Evolutionary conservation across 2,888 invertebrate species (phyloP), one percentile per base, ranked within the genome.

Genomic region (Sarcophaga subvicina): DNA sequence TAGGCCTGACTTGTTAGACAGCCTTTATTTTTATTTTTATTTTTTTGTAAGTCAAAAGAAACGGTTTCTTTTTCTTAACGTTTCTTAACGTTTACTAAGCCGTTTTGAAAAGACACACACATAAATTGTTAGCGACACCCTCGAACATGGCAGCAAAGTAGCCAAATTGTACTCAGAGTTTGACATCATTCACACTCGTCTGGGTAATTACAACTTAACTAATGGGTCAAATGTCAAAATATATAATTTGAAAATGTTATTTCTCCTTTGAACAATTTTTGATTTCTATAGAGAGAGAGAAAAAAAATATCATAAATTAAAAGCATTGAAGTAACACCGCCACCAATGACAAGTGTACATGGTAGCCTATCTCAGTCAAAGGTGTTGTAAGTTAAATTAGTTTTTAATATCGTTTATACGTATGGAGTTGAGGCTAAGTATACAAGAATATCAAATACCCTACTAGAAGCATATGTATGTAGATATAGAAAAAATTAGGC

Each of bases 1-100:
- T 87, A 87, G 86, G 86, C 86, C 83, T 87, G 86, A 87, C 86
- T 87, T 83, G 86, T 83, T 63, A 62, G 59, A 78, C 86, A 79
- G 66, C 81, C 86, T 73, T 78, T 47, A 76, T 69, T 54, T 71
- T 45, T 22, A 59, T 47, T 8, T 8, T 66, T 12, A 6, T 8
- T 37, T 37, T 37, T 37, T 10, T 37, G 37, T 54, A 0, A 14
- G 54, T 17, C 54, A 54, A 54, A 14, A 54, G 54, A 12, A 71
- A 59, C 64, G 60, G 25, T 70, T 54, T 69, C 25, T 54, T 66
- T 66, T 66, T 11, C 6, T 67, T 54, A 70, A 60, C 37, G 5
- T 17, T 37, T 14, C 3, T 67, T 54, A 70, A 60, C 37, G 5
- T 17, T 37, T 14, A 25, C 54, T 47, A 67, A 75, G n/a, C 17